Percentiles rank a stretch among this genome's conserved stretches.
Conservation (phyloP, 2,113 vertebrate species). For the Varanus salvator region DNA sequence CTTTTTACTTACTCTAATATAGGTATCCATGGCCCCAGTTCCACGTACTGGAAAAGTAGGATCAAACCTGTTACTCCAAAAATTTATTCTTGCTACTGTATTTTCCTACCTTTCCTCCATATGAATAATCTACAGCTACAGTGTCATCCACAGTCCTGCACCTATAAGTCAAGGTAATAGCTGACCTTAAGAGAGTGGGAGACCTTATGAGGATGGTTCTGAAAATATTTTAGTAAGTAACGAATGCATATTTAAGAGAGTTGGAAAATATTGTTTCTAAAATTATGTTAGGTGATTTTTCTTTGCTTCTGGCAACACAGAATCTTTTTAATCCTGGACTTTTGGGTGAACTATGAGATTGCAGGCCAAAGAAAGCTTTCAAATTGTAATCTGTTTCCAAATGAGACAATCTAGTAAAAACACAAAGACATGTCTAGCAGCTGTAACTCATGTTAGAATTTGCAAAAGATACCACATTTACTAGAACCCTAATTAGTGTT, state of each 20-base stretch:
- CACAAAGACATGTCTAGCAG: slow-evolving; percentile 65
- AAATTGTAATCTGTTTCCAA: slow-evolving; percentile 64
- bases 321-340: not conserved
- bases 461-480: slow-evolving; percentile 47
- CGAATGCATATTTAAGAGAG: slow-evolving; percentile 23
- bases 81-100: too few relatives aligned
- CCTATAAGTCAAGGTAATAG: not conserved
- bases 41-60: too few relatives aligned
- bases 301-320: slow-evolving; percentile 51
- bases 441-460: slow-evolving; percentile 47
- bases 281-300: slow-evolving; percentile 58
- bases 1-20: too few relatives aligned
- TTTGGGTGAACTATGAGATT: slow-evolving; percentile 46
- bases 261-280: slow-evolving; percentile 44
- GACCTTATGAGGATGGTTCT: slow-evolving; percentile 20
- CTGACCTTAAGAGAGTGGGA: not conserved
- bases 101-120: not conserved
- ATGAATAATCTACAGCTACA: not conserved
- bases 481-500: not conserved
- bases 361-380: slow-evolving; percentile 65
- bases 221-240: slow-evolving; percentile 36
- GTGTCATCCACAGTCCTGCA: slow-evolving; percentile 5
- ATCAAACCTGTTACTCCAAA: too few relatives aligned
- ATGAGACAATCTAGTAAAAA: slow-evolving; percentile 43
- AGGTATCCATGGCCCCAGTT: too few relatives aligned